Evolutionary conservation across 2,888 invertebrate species (phyloP), one percentile per base, ranked within the genome.

Genomic region (Apodemia duryi): DNA sequence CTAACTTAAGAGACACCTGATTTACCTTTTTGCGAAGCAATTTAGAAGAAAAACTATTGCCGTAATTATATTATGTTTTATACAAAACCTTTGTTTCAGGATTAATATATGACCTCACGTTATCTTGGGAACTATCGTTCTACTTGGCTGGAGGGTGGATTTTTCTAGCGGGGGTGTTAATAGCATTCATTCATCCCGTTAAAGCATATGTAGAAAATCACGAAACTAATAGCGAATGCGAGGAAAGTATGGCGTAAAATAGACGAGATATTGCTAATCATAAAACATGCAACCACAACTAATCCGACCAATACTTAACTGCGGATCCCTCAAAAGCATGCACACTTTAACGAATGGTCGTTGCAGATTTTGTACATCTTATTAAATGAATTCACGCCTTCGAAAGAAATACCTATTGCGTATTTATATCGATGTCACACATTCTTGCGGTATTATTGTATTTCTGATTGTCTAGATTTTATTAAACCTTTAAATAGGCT

Each of bases 131-230:
- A 75, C 90, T 95, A 73, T 95, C 97, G 0, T 97, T 97, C 85
- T 95, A 95, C 80, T 92, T 95, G 73, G 95, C 96, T 29, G 97
- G 97, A 2, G 92, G 95, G 28, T 97, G 96, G 94, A 97, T 97
- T 67, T 88, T 96, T 29, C 81, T 97, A 11, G 94, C 97, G 5
- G 98, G 97, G n/a, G 74, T 95, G 0, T 85, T 95, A 1, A 93
- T 95, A 63, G 92, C 93, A 0, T 83, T 95, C 63, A 95, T 95
- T 66, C 95, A 95, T 0, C 93, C 92, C 52, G 93, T 95, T 4
- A 93, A 87, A 72, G 92, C 93, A 69, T 92, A 85, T 70, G 78
- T 87, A 69, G 75, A 80, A 52, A 73, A 78, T 0, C 72, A 78
- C 0, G 64, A 70, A 35, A 54, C 67, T 0, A 28, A 43, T 11